Percentiles rank a stretch among this genome's conserved stretches.
These are phyloP conservation scores for Drosophila repletoides DNA, from an alignment of 1,140 invertebrate species.

Conservation along the genomic window DNA sequence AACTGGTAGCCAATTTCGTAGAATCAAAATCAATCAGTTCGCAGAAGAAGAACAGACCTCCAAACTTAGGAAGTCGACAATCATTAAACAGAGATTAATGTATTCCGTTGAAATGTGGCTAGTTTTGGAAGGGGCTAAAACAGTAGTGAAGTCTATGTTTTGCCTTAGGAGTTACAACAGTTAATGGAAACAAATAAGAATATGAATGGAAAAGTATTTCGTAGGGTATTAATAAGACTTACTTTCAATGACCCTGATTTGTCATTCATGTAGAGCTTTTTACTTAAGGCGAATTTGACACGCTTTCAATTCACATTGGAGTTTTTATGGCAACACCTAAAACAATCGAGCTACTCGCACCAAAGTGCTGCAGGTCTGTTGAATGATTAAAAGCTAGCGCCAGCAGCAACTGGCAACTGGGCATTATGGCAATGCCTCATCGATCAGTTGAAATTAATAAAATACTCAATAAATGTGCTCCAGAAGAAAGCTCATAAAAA, in stretches of 20 bases:
- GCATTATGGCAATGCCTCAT: slow-evolving; percentile 37
- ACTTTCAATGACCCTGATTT: slow-evolving; percentile 1
- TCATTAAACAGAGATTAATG: slow-evolving; percentile 17
- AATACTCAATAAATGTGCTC: slow-evolving; percentile 77
- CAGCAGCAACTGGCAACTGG: not conserved
- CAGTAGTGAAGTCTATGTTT: no score
- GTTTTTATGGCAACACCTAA: no score
- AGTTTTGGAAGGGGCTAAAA: not conserved
- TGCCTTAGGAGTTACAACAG: no score
- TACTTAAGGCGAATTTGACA: slow-evolving; percentile 7
- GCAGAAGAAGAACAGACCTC: slow-evolving; percentile 4
- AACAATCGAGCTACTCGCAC: no score
- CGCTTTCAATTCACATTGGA: slow-evolving; percentile 4
- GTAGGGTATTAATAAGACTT: no score
- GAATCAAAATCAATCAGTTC: slow-evolving; percentile 49
- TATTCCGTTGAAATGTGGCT: slow-evolving; percentile 3
- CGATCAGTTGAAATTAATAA: slow-evolving; percentile 81
- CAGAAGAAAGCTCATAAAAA: slow-evolving; percentile 72
- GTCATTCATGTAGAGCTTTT: slow-evolving; percentile 2
- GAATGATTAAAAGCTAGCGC: no score
- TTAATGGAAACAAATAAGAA: no score
- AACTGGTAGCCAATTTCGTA: slow-evolving; percentile 46
- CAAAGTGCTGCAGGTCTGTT: not conserved
- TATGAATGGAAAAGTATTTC: no score
- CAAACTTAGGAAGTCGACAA: slow-evolving; percentile 16